Base-by-base conservation (phyloP, 2,113 vertebrate genomes). In the Oncorhynchus clarkii region DNA sequence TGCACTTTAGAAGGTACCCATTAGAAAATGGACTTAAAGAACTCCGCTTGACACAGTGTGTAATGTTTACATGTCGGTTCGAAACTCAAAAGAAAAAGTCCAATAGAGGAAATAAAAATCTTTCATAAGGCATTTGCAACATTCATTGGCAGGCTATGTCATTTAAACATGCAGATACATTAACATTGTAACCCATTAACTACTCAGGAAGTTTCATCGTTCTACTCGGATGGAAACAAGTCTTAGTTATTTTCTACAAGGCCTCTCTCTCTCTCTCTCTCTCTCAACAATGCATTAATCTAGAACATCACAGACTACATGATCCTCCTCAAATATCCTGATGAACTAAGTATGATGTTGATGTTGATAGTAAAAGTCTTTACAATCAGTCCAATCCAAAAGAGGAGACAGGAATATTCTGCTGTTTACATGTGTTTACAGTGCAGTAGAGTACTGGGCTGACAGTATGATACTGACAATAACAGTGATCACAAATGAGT, bases 111-210 rank as follows among this genome's bases (percentile, higher is more conserved):
- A 85, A 82, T 18, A 68, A 79, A 27, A 78, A 89, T 83, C 82
- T 89, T 85, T 86, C 80, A 86, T 94, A 96, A 96, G 96, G 95
- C 94, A 94, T 95, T 93, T 92, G 92, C 94, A 94, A 95, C 92
- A 95, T 95, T 95, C 93, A 95, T 91, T 94, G 93, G 93, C 95
- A 96, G 94, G 92, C 94, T 92, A 92, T 90, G 87, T 93, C 87
- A 78, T 91, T 90, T 94, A 90, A 87, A 94, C 95, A 96, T 96
- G 95, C 95, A 95, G 90, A 86, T 93, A 85, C 86, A 39, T 39
- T 9, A 88, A 51, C 14, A 14, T 51, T 51, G 49, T 85, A 60
- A 83, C 80, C 77, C 80, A 81, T 78, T 84, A 71, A 22, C 29
- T 34, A 18, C n/a, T 45, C 7, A 9, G 39, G 39, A 22, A 18